phyloP scores from a whole-genome alignment of 2,888 invertebrate species.

The Plutella xylostella region DNA sequence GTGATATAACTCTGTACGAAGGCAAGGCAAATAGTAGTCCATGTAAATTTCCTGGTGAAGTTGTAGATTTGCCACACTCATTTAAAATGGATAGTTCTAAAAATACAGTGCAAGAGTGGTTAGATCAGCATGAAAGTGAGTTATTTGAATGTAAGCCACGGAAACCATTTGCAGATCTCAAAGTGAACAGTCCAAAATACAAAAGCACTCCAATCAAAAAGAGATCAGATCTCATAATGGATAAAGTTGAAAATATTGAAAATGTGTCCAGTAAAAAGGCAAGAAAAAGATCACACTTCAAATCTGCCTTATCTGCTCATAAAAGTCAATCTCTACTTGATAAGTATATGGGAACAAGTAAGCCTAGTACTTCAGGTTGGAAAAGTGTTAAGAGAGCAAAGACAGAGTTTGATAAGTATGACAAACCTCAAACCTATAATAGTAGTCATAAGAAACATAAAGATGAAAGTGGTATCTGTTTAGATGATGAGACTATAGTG shows the following conservation, averaged over 20 bases:
- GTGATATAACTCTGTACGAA: constrained; percentile 12
- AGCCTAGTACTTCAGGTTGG: constrained; percentile 9
- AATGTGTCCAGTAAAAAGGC: neutral
- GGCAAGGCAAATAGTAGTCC: constrained; percentile 33
- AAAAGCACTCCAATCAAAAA: constrained; percentile 8
- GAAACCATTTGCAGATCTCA: constrained; percentile 44
- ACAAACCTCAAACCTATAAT: constrained; percentile 6
- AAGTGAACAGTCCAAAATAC: constrained; percentile 29
- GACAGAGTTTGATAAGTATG: constrained; percentile 8
- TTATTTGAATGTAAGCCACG: constrained; percentile 23
- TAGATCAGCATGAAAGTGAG: constrained; percentile 30
- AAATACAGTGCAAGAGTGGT: constrained; percentile 45
- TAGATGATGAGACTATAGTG: constrained; percentile 36
- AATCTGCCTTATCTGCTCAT: constrained; percentile 8
- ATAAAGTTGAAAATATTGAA: neutral
- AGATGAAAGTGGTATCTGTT: constrained; percentile 43
- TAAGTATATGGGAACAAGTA: constrained; percentile 10
- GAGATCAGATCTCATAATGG: constrained; percentile 4
- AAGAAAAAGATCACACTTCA: constrained; percentile 2
- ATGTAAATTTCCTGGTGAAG: constrained; percentile 36
- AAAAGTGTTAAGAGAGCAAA: constrained; percentile 15
- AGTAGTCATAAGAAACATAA: constrained; percentile 18
- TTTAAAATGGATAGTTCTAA: constrained; percentile 38
- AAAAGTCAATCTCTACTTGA: constrained; percentile 12
- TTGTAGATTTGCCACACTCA: constrained; percentile 15